Percentiles rank a stretch among this genome's conserved stretches.
phyloP scores from a whole-genome alignment of 2,888 invertebrate genomes.

The Lasioglossum marginatum region DNA sequence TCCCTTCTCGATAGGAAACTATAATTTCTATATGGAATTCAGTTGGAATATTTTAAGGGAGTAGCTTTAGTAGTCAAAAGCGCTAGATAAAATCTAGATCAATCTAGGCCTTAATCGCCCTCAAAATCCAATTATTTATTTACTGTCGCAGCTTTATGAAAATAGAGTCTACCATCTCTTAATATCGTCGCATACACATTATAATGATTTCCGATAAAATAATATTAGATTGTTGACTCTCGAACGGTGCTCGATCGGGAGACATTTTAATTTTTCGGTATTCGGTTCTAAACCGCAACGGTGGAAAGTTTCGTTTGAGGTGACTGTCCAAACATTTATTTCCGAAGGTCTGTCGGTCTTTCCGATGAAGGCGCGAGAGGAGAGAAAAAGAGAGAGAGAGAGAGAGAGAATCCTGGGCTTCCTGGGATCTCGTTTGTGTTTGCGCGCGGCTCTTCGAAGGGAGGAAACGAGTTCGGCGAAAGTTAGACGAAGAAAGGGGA shows the following conservation, averaged over 20 bases:
- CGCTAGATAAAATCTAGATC: too few relatives aligned
- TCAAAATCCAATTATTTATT: too few relatives aligned
- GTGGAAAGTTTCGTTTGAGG: background rate
- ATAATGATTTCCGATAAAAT: background rate
- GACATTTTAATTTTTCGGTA: background rate
- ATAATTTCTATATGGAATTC: too few relatives aligned
- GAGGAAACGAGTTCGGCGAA: conserved; percentile 65
- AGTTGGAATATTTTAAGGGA: too few relatives aligned
- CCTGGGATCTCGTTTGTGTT: conserved; percentile 45
- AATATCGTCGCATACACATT: too few relatives aligned
- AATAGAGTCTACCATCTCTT: too few relatives aligned
- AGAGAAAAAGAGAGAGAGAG: background rate
- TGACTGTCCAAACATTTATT: conserved; percentile 10
- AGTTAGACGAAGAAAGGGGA: conserved; percentile 41
- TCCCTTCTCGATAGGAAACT: too few relatives aligned
- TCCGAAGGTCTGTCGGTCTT: background rate
- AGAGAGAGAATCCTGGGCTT: background rate
- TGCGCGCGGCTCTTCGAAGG: conserved; percentile 49
- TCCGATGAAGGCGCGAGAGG: background rate
- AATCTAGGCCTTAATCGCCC: too few relatives aligned
- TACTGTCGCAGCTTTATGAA: too few relatives aligned
- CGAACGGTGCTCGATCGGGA: background rate
- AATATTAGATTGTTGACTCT: background rate
- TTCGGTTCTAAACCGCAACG: background rate
- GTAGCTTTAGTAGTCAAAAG: too few relatives aligned